Evolutionary conservation across 2,888 invertebrate species (phyloP), one percentile per base, ranked within the genome.

Genomic region (Cotesia congregata): DNA sequence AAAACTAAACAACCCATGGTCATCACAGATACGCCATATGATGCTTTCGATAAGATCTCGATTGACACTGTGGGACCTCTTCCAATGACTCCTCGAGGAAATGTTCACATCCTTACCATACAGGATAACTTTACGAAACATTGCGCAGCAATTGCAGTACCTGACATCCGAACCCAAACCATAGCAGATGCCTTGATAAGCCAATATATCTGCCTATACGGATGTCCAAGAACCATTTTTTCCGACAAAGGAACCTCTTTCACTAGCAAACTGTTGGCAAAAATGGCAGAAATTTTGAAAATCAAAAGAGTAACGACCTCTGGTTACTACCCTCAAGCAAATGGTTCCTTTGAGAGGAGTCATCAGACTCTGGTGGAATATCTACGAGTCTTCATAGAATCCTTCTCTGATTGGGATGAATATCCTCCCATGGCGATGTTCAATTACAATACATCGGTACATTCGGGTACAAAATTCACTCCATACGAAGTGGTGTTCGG

Each of bases 1-100:
- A 76, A 77, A 69, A 73, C 78, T 0, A 59, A 40, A 15, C 76
- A 76, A 20, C 82, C 84, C 0, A 73, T 83, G 79, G 61, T 79
- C 1, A 69, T 77, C 2, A 81, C 81, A 0, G 76, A 78, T 7
- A 77, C 81, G 0, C 77, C 81, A 0, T 15, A 71, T 0, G 75
- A 75, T 6, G 74, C 81, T 0, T 78, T 79, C 17, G 77, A 82
- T 30, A 75, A 80, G 15, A 65, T 83, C 0, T 76, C 76, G 4
- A 50, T 81, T 5, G 82, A 80, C 6, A 80, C 76, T 2, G 79
- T 77, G 0, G 76, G 76, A 0, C 77, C 76, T 1, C 39, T 80
- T 0, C 68, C 70, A 2, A 71, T 41, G 0, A 75, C 76, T 0
- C 73, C 76, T 3, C 17, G 70, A 5, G 78, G 75, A 1, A 78